phyloP scores from a whole-genome alignment of 1,140 invertebrate species.

The Nasonia vitripennis region DNA sequence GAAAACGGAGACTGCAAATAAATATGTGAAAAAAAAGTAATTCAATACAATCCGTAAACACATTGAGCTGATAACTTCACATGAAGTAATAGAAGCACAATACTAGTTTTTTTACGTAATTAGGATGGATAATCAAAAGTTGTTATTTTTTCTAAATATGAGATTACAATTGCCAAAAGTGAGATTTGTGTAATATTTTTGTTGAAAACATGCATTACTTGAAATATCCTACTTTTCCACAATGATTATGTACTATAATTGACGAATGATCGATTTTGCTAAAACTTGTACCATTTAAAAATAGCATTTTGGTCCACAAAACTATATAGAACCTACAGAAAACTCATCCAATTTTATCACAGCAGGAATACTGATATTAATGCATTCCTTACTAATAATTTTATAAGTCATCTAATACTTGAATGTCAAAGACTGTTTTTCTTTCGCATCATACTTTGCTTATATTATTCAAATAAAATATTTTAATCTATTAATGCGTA shows the following conservation, averaged over 20 bases:
- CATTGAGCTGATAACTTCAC: conserved; percentile 26
- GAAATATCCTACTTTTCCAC: conserved; percentile 25
- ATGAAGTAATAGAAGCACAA: conserved; percentile 36
- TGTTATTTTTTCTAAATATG: conserved; percentile 42
- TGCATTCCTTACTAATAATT: background rate
- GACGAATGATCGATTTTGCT: conserved; percentile 33
- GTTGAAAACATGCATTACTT: conserved; percentile 32
- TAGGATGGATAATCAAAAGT: conserved; percentile 30
- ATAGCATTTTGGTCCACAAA: conserved; percentile 2
- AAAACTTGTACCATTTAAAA: conserved; percentile 24
- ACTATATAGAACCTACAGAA: conserved; percentile 11
- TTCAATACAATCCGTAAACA: conserved; percentile 35
- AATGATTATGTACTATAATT: conserved; percentile 10
- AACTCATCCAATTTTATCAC: background rate
- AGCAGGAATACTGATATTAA: background rate
- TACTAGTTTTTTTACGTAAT: conserved; percentile 29
- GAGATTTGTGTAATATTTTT: conserved; percentile 25
- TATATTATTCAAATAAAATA: background rate
- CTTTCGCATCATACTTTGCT: background rate
- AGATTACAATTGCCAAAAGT: conserved; percentile 38
- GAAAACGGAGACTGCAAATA: conserved; percentile 49
- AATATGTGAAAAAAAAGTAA: conserved; percentile 45
- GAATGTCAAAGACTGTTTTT: background rate
- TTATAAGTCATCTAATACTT: background rate
- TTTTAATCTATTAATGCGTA: background rate